Evolutionary conservation across 2,797 vertebrate genomes (phyloP), one percentile per base, ranked within the genome.

Genomic region (Eupleurogrammus muticus): DNA sequence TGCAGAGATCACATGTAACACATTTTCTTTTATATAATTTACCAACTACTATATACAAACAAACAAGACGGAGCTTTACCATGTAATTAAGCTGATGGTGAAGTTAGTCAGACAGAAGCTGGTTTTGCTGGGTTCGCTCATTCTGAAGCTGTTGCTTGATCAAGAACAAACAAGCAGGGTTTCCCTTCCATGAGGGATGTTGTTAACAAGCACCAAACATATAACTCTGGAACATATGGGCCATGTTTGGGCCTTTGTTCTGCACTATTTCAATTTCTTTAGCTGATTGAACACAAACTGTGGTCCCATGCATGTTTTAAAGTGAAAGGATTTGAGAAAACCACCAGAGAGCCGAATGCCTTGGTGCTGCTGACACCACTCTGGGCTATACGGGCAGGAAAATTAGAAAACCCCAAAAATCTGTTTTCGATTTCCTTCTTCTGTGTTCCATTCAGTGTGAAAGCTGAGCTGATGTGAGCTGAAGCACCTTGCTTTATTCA

Each of bases 381-480:
- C 38, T 55, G 70, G 58, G 56, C 32, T 73, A 70, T 75, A 64
- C 2, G 44, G 23, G 36, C 19, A 32, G 20, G 72, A 75, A 77
- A 71, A 75, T 55, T 28, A 68, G 65, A 57, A 65, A 24, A 28
- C 28, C 23, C 21, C 8, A 36, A 10, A 55, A 44, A 34, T 57
- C 38, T 50, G 21, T 47, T 46, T 49, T 19, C 28, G 3, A 3
- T 17, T 7, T 49, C 5, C 6, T 10, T 51, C 17, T 2, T 54
- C 35, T 19, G 48, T 20, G 2, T 56, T 66, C 4, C 6, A 16
- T 46, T 51, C 38, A 7, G 34, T 40, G 24, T 59, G 34, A 48
- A 40, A 49, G n/a, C 35, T 14, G 20, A 67, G 20, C 34, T 61
- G 19, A 52, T 5, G 35, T 24, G n/a, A n/a, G n/a, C n/a, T n/a